A percentile compares a stretch with the other conserved stretches of the same genome.
Conservation (phyloP, 1,140 invertebrate species). For the Nebria ingens region DNA sequence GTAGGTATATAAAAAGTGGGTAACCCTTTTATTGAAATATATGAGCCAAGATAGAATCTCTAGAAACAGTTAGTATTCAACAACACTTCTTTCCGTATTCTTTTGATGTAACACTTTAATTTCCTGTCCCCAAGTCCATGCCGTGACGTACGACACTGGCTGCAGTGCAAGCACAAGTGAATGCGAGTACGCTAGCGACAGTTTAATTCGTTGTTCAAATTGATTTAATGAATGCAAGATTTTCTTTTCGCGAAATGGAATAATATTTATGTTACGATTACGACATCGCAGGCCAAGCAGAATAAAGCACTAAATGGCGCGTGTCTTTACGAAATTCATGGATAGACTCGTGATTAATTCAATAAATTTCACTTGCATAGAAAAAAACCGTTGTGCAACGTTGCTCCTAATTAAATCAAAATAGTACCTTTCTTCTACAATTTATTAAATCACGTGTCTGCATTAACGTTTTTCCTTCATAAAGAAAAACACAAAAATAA, state of each 20-base stretch:
- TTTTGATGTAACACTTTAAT: constrained; percentile 9
- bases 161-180: too few species aligned
- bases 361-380: too few species aligned
- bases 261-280: background rate
- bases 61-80: background rate
- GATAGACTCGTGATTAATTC: too few species aligned
- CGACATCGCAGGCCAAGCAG: background rate
- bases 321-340: too few species aligned
- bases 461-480: too few species aligned
- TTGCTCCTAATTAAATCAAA: too few species aligned
- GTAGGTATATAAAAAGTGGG: too few species aligned
- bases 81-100: background rate
- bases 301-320: background rate
- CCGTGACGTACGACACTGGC: background rate
- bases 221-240: constrained; percentile 4
- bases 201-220: constrained; percentile 6
- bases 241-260: constrained; percentile 2
- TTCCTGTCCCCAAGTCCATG: background rate
- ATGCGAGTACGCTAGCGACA: background rate
- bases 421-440: too few species aligned
- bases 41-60: background rate
- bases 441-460: too few species aligned
- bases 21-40: too few species aligned
- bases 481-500: too few species aligned
- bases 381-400: too few species aligned